Evolutionary conservation across 1,140 invertebrate species (phyloP), one percentile per base, ranked within the genome.

Genomic region (Saccostrea echinata): DNA sequence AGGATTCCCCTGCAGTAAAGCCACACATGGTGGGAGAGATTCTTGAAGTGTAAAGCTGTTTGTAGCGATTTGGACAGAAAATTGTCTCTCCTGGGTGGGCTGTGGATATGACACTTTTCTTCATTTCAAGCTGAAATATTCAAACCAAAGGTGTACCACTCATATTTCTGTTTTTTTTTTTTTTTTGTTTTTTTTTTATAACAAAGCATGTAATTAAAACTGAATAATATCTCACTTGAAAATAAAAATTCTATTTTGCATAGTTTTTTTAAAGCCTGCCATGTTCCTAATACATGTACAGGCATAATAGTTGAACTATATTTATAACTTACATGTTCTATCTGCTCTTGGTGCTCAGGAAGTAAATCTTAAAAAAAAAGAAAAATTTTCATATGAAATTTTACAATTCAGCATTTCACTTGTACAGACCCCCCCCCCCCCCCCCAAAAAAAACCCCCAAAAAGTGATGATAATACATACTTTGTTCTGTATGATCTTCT

Each of bases 21-120:
- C 88, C 88, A 87, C 88, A 89, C 13, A 71, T 53, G 27, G 86
- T 61, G 12, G 80, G 80, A 16, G 82, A 57, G 2, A 89, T 53
- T 12, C n/a, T 30, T 9, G 81, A 81, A 64, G 80, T 87, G 33
- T 86, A 89, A 18, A 76, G 61, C 1, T 83, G 64, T 52, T 89
- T 85, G 55, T 84, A 85, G n/a, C 51, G 24, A 12, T 33, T 30
- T 9, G 85, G 51, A 11, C 53, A 52, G 52, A 89, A 89, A 24
- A 89, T 86, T 18, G 55, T 84, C 52, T 89, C 88, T 11, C 88
- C 88, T 35, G 88, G 85, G 27, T 89, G 85, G 12, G 85, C 55
- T 21, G 86, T 71, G 43, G 71, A 80, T 24, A 89, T 84, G 0
- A 84, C 68, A 82, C 88, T 86, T n/a, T 89, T 84, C 16, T 52